A percentile compares a stretch with the other conserved stretches of the same genome.
These are phyloP conservation scores for Luffia ferchaultella DNA, from an alignment of 2,888 invertebrate species.

Conservation along the genomic window DNA sequence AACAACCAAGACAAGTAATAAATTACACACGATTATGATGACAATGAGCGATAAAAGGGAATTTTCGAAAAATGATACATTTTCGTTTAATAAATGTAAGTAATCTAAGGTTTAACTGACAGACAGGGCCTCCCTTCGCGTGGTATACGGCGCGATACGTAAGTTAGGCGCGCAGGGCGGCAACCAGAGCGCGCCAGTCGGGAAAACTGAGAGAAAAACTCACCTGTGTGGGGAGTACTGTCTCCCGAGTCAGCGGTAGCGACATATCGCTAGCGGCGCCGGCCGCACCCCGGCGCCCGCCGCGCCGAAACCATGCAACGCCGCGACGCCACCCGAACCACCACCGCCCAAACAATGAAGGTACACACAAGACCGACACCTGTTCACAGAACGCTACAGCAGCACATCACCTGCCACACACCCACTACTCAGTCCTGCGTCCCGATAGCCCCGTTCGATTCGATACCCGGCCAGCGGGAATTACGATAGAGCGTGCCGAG, in stretches of 20 bases:
- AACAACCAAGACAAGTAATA: no score
- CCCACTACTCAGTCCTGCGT: background rate
- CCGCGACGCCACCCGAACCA: conserved; percentile 46
- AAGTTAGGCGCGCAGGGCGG: background rate
- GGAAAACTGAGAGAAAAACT: conserved; percentile 20
- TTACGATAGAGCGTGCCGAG: conserved; percentile 20
- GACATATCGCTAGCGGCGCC: conserved; percentile 63
- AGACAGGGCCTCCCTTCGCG: no score
- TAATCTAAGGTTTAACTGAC: no score
- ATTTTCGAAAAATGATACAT: no score
- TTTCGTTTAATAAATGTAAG: no score
- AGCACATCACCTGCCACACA: background rate
- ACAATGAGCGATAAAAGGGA: no score
- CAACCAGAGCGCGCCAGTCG: background rate
- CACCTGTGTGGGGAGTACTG: conserved; percentile 60
- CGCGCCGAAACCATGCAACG: no score
- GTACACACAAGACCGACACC: background rate
- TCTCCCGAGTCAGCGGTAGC: conserved; percentile 63
- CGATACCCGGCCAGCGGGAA: conserved; percentile 10
- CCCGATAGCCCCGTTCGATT: background rate
- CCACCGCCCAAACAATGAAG: background rate
- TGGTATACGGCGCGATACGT: background rate
- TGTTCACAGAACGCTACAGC: background rate
- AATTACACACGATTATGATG: no score
- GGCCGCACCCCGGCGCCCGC: conserved; percentile 63